Conservation (phyloP, 2,888 invertebrate species). For the Drosophila anomalata region DNA sequence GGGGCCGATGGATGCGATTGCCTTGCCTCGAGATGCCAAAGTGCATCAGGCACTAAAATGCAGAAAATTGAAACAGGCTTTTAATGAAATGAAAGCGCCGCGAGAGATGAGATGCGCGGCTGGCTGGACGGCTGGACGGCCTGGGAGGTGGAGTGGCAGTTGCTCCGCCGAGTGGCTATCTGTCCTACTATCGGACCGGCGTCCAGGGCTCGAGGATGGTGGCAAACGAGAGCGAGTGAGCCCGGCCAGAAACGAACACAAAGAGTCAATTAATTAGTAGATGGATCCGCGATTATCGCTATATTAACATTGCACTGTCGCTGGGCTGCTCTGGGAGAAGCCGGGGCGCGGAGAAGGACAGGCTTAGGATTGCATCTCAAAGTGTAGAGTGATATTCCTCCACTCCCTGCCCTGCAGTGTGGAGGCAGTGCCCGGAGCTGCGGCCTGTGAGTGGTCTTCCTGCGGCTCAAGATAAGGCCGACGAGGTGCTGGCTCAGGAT, state of each 20-base stretch:
- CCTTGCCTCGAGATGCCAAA: slow-evolving; percentile 73
- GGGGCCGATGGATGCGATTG: slow-evolving; percentile 9
- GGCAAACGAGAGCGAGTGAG: slow-evolving; percentile 28
- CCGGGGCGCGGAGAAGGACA: not conserved
- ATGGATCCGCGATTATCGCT: slow-evolving; percentile 83
- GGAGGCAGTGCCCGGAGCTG: not conserved
- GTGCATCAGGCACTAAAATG: slow-evolving; percentile 81
- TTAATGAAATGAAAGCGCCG: slow-evolving; percentile 78
- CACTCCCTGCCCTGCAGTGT: not conserved
- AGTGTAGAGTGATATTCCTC: too few species aligned
- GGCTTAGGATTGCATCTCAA: too few species aligned
- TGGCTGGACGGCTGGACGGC: not conserved
- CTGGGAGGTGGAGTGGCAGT: not conserved
- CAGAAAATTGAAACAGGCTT: slow-evolving; percentile 82
- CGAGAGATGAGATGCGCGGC: slow-evolving; percentile 36
- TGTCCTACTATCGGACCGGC: slow-evolving; percentile 8
- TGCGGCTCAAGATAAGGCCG: slow-evolving; percentile 78
- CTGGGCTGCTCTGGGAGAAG: not conserved
- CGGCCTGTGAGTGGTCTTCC: slow-evolving; percentile 52
- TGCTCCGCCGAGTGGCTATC: slow-evolving; percentile 7
- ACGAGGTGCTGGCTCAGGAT: slow-evolving; percentile 18
- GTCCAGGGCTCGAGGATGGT: slow-evolving; percentile 24
- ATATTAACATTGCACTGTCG: slow-evolving; percentile 73
- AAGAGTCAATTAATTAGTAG: slow-evolving; percentile 84
- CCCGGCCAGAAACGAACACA: slow-evolving; percentile 68